Percentiles rank a stretch among this genome's conserved stretches.
Evolutionary conservation across 2,888 invertebrate species (phyloP).

Genomic region (Crematogaster levior): DNA sequence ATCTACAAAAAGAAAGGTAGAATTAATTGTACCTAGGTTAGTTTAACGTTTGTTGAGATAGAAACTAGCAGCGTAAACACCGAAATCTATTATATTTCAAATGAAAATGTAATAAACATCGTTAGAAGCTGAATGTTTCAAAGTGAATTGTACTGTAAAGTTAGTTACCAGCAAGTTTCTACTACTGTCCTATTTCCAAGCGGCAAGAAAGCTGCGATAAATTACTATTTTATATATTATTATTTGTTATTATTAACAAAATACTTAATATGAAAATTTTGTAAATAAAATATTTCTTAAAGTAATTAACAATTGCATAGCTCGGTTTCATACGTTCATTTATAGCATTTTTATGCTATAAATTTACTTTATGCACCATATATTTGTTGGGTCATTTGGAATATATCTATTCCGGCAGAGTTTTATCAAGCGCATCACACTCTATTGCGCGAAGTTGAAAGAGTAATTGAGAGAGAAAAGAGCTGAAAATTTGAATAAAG

Average conservation of each 20-base stretch:
- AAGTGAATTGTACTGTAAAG: neutral
- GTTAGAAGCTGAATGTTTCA: neutral
- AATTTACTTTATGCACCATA: no score
- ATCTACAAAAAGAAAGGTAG: neutral
- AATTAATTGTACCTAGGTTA: neutral
- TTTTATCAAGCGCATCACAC: conserved; percentile 2
- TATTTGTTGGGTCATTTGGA: neutral
- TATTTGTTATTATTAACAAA: neutral
- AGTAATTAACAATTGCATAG: neutral
- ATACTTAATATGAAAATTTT: neutral
- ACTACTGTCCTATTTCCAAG: neutral
- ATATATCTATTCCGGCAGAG: neutral
- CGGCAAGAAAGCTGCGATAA: neutral
- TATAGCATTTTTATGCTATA: no score
- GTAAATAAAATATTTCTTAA: neutral
- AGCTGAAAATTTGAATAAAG: conserved; percentile 14
- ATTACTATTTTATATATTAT: neutral
- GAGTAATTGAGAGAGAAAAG: conserved; percentile 14
- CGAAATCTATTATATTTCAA: neutral
- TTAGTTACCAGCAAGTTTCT: neutral
- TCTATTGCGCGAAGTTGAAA: conserved; percentile 33
- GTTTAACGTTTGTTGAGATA: neutral
- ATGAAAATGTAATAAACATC: neutral
- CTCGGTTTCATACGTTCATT: neutral
- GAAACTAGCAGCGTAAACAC: neutral